These are phyloP conservation scores for Eupithecia insigniata DNA, from an alignment of 2,888 invertebrate species.

Conservation along the genomic window DNA sequence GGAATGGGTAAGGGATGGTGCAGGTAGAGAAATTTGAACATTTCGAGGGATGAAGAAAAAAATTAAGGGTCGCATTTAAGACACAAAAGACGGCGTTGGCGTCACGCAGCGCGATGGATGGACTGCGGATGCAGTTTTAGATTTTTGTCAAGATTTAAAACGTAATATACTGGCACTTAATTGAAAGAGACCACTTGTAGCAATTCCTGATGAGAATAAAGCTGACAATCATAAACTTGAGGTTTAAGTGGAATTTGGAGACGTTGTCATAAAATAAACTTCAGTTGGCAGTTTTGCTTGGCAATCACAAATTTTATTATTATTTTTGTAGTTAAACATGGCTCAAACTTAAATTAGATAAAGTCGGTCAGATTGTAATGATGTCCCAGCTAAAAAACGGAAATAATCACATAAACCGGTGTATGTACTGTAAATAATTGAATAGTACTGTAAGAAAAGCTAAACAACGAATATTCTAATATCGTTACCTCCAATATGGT, in stretches of 20 bases:
- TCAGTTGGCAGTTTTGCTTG: conserved; percentile 15
- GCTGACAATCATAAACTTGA: conserved; percentile 35
- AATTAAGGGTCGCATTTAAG: conserved; percentile 78
- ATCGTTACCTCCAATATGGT: background rate
- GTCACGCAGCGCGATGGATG: conserved; percentile 80
- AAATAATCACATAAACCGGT: too few relatives aligned
- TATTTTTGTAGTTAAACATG: background rate
- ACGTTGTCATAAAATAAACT: background rate
- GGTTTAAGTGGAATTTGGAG: conserved; percentile 32
- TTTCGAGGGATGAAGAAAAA: conserved; percentile 81
- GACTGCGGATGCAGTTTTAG: conserved; percentile 80
- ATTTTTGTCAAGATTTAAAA: conserved; percentile 74
- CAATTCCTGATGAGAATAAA: conserved; percentile 50
- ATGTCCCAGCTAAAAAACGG: background rate
- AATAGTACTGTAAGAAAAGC: background rate
- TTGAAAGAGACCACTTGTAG: conserved; percentile 74
- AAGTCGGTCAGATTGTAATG: background rate
- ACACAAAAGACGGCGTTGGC: conserved; percentile 80
- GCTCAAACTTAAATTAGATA: background rate
- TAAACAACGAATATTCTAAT: background rate
- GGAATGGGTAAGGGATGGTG: conserved; percentile 52
- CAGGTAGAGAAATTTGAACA: conserved; percentile 83
- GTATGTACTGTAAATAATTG: too few relatives aligned
- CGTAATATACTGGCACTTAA: conserved; percentile 72
- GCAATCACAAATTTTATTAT: background rate